These are phyloP conservation scores for Minunthozetes semirufus DNA, from an alignment of 2,888 invertebrate genomes.

Conservation along the genomic window DNA sequence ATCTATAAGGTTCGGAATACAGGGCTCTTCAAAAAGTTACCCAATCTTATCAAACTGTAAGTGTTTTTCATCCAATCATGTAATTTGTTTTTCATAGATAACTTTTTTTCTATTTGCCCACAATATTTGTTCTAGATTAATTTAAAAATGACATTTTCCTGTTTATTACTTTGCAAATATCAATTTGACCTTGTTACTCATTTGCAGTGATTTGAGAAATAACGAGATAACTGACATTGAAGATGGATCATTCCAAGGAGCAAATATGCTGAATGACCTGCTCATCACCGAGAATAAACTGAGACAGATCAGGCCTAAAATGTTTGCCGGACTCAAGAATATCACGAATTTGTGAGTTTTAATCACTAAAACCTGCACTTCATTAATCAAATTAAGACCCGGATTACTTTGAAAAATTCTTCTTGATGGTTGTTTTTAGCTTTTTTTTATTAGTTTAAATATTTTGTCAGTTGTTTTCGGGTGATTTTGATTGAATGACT, in stretches of 20 bases:
- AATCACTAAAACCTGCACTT: no score
- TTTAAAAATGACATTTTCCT: no score
- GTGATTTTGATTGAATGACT: no score
- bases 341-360: slow-evolving; percentile 64
- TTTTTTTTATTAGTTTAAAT: no score
- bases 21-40: slow-evolving; percentile 76
- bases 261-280: slow-evolving; percentile 78
- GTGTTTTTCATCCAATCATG: slow-evolving; percentile 37
- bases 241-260: slow-evolving; percentile 86
- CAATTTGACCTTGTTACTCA: background rate
- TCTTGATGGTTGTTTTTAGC: no score
- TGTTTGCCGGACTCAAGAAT: slow-evolving; percentile 80
- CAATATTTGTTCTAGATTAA: no score
- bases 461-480: no score
- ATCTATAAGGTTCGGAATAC: slow-evolving; percentile 77
- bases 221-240: slow-evolving; percentile 84
- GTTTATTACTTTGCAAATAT: no score
- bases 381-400: no score
- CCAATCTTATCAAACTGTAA: slow-evolving; percentile 72
- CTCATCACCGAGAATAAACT: slow-evolving; percentile 81
- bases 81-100: no score
- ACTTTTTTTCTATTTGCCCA: no score
- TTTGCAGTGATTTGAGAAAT: slow-evolving; percentile 66
- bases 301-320: slow-evolving; percentile 78
- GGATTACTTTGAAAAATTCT: no score